Evolutionary conservation across 1,140 invertebrate species (phyloP), one percentile per base, ranked within the genome.

Genomic region (Lanistes nyassanus): DNA sequence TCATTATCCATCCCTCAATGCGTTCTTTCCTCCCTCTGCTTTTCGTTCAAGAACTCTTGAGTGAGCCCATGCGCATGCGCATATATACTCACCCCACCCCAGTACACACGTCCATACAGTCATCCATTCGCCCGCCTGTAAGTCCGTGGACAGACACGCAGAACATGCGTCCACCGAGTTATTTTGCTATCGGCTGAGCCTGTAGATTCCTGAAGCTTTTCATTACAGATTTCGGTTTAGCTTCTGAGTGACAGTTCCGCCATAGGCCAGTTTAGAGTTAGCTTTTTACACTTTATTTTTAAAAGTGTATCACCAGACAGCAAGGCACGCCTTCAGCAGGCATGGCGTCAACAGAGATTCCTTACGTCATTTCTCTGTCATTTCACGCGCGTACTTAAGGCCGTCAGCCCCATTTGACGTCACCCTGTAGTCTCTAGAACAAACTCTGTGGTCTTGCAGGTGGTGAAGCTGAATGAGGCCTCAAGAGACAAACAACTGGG

Each of bases 401-500:
- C n/a, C 13, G 21, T 19, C 21, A 39, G 36, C 36, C 29, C 39
- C 21, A 62, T 16, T 29, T 6, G 34, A 67, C 16, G 65, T 26
- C 51, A 11, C 23, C 51, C 13, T 53, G 13, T 13, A 53, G 13
- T 23, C 51, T 53, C 13, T 13, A 42, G 36, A 67, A 16, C 29
- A 21, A 36, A 42, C 37, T 2, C 16, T n/a, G 29, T 11, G 9
- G 36, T 16, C n/a, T 13, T 58, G 5, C 39, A 66, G 47, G 60
- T 65, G 13, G 56, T 81, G 36, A 80, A 83, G 58, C 75, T 79
- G 13, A 79, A 80, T 26, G 80, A 83, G 2, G 80, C n/a, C 23
- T 75, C 80, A 16, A 78, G 77, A 51, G 82, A 86, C 66, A 81
- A 80, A 64, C 78, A 81, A 13, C 31, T 78, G 29, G 80, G 81